Conservation (phyloP, 2,888 invertebrate species). For the Blomia tropicalis region DNA sequence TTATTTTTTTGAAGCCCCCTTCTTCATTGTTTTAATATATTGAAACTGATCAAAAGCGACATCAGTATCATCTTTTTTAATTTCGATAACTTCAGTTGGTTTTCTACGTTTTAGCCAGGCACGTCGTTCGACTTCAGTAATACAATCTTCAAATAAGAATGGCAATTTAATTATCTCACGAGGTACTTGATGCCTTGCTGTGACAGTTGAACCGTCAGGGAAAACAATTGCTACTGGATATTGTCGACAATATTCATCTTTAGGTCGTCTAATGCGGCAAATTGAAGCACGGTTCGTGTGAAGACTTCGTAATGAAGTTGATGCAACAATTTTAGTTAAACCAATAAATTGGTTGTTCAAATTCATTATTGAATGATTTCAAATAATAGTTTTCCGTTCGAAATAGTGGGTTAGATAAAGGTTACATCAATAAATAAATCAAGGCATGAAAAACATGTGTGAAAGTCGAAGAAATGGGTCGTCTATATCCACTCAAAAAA, state of each 20-base stretch:
- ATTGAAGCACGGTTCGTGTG: constrained; percentile 18
- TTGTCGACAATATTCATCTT: constrained; percentile 7
- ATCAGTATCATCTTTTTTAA: constrained; percentile 19
- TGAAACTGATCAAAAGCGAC: constrained; percentile 3
- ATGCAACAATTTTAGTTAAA: no score
- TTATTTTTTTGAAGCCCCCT: no score
- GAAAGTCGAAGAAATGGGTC: no score
- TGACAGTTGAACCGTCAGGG: constrained; percentile 22
- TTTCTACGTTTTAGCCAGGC: constrained; percentile 15
- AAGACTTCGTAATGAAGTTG: neutral
- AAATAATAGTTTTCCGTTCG: no score
- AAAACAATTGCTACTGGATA: constrained; percentile 14
- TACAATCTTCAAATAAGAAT: constrained; percentile 16
- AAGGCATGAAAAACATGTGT: no score
- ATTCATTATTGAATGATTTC: no score
- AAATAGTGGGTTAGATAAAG: no score
- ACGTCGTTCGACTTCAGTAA: neutral
- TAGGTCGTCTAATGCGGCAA: constrained; percentile 12
- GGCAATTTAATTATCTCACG: constrained; percentile 22
- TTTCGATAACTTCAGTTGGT: constrained; percentile 7
- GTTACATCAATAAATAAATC: no score
- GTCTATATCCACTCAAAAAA: no score
- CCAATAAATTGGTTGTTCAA: no score
- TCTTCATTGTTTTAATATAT: constrained; percentile 10
- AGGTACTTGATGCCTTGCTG: constrained; percentile 21